Evolutionary conservation across 30 jellyfish, hydroid and myxozoan genomes (phyloP), one percentile per base, ranked within the genome.

Genomic region (Aurelia coerulea): DNA sequence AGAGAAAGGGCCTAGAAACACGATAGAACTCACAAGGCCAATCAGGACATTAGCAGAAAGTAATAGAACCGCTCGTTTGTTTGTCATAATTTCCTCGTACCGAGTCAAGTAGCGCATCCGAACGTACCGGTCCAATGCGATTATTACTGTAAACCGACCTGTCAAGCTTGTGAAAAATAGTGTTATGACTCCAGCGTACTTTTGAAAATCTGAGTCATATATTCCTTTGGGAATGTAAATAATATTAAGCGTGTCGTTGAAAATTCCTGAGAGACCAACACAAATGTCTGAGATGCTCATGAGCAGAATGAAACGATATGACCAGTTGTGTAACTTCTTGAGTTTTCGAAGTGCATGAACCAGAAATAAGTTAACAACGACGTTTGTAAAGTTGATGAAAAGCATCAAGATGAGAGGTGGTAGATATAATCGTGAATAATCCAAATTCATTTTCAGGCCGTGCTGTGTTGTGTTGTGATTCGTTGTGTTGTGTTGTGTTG

Each of bases 251-350:
- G 56, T 19, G 66, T 75, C 62, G 42, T 6, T 14, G 7, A 63
- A 8, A 17, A 75, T 18, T 15, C 85, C 85, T 1, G 79, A 59
- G 64, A 65, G 35, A 29, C 88, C 88, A 31, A 62, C 88, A 11
- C 53, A n/a, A 34, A 66, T 49, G 63, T 78, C 88, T 17, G 88
- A 78, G 29, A 78, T 35, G 59, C 88, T 59, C n/a, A 78, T 76
- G 66, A 35, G 65, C 51, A 59, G 49, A 35, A 78, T 78, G 18
- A 78, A 78, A 53, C 68, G 49, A 78, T 32, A 62, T 12, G 88
- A 78, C 31, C 62, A 41, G 9, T 5, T 62, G 14, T 49, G 39
- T 16, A 78, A 71, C 62, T 78, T 78, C 59, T 62, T 62, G 46
- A 78, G 79, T 62, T 78, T 62, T 65, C 76, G 41, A 49, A 78